These are phyloP conservation scores for Gobionotothen gibberifrons DNA, from an alignment of 2,797 vertebrate genomes.

Conservation along the genomic window DNA sequence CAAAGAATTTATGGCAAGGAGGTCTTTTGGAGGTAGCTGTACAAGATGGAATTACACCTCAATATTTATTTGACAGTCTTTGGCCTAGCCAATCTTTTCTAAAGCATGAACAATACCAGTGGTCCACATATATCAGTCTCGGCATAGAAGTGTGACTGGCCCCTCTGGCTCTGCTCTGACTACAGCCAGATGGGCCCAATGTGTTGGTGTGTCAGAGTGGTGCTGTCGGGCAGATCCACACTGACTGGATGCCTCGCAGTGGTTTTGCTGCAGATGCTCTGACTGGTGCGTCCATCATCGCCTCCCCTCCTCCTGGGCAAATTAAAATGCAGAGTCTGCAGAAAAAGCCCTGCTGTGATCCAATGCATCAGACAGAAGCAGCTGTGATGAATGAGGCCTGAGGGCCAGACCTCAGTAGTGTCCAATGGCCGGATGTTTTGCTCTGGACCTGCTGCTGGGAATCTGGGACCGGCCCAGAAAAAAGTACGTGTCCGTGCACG, in stretches of 20 bases:
- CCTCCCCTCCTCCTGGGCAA: constrained; percentile 46
- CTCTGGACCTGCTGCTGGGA: constrained; percentile 61
- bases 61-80: constrained; percentile 62
- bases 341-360: constrained; percentile 56
- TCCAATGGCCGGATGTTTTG: constrained; percentile 64
- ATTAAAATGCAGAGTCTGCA: constrained; percentile 75
- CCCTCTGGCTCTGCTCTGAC: constrained; percentile 62
- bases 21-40: constrained; percentile 44
- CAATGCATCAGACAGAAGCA: constrained; percentile 61
- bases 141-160: constrained; percentile 41
- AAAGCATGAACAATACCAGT: constrained; percentile 47
- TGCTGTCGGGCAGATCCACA: constrained; percentile 53
- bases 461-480: constrained; percentile 37
- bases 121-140: constrained; percentile 53
- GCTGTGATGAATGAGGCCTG: constrained; percentile 78
- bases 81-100: constrained; percentile 47
- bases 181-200: constrained; percentile 63
- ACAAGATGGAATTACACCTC: constrained; percentile 48
- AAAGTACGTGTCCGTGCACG: constrained; percentile 9
- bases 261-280: constrained; percentile 63
- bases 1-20: constrained; percentile 37
- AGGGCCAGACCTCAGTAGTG: constrained; percentile 64
- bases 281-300: constrained; percentile 71
- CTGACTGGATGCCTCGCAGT: constrained; percentile 45
- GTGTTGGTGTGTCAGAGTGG: constrained; percentile 46